These are phyloP conservation scores for Pheosia tremula DNA, from an alignment of 2,888 invertebrate genomes.

Conservation along the genomic window DNA sequence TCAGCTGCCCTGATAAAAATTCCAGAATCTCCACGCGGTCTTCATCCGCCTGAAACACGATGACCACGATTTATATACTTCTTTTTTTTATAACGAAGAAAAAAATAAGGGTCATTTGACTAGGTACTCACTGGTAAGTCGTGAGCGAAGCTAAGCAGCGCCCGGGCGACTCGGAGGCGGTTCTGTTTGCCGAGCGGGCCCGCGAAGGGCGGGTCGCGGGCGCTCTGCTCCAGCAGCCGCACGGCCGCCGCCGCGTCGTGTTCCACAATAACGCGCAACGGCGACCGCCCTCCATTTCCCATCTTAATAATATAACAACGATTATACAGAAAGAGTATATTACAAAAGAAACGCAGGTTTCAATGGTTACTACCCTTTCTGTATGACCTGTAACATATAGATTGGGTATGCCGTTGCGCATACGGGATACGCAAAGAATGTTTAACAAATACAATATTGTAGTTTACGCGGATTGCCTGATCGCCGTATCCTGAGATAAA, in stretches of 20 bases:
- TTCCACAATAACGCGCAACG: constrained; percentile 65
- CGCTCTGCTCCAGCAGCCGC: constrained; percentile 75
- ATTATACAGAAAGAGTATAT: neutral
- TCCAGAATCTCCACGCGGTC: constrained; percentile 70
- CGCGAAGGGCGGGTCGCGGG: constrained; percentile 76
- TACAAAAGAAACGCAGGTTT: too few species aligned
- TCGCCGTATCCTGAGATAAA: too few species aligned
- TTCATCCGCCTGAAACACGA: constrained; percentile 56
- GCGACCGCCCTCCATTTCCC: constrained; percentile 45
- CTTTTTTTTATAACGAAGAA: neutral
- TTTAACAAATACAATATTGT: too few species aligned
- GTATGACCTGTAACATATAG: too few species aligned
- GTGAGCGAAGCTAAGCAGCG: constrained; percentile 53
- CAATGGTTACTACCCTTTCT: too few species aligned
- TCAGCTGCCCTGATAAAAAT: constrained; percentile 69
- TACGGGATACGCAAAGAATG: too few species aligned
- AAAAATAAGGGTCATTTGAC: neutral
- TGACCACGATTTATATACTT: neutral
- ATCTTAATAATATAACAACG: constrained; percentile 15
- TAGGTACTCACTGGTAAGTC: constrained; percentile 31
- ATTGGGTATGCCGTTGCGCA: too few species aligned
- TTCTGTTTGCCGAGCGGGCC: constrained; percentile 81
- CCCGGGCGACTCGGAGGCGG: constrained; percentile 70
- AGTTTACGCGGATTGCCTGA: too few species aligned
- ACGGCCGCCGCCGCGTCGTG: constrained; percentile 71